These are phyloP conservation scores for Tenodera sinensis DNA, from an alignment of 2,888 invertebrate species.

Conservation along the genomic window DNA sequence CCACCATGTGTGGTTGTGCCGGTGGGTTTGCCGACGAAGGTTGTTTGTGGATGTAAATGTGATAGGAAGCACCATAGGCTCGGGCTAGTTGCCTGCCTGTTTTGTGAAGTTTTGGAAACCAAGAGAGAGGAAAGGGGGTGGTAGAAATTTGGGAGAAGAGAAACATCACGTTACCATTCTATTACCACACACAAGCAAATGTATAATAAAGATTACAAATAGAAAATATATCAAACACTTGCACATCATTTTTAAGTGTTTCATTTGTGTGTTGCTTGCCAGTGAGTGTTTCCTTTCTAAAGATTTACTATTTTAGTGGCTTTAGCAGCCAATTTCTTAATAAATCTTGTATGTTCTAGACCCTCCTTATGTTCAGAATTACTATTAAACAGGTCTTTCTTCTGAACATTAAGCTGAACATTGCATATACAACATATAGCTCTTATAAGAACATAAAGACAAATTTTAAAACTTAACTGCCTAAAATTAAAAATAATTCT, in stretches of 20 bases:
- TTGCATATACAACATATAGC: too few relatives aligned
- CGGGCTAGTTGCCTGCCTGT: constrained; percentile 43
- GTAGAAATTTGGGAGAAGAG: neutral
- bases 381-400: neutral
- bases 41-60: constrained; percentile 41
- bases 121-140: constrained; percentile 4
- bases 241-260: neutral
- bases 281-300: too few relatives aligned
- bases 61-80: constrained; percentile 47
- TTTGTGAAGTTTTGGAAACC: neutral
- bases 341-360: neutral
- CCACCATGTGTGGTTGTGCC: constrained; percentile 33
- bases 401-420: too few relatives aligned
- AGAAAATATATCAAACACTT: neutral
- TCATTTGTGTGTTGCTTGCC: too few relatives aligned
- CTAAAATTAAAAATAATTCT: too few relatives aligned
- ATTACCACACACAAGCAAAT: neutral
- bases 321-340: neutral
- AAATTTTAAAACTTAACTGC: too few relatives aligned
- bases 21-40: constrained; percentile 37
- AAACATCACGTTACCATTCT: constrained; percentile 15
- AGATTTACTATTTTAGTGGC: too few relatives aligned
- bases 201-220: neutral
- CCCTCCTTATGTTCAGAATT: neutral
- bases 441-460: too few relatives aligned